Evolutionary conservation across 2,797 vertebrate genomes (phyloP).

Genomic region (Eutrigla gurnardus): DNA sequence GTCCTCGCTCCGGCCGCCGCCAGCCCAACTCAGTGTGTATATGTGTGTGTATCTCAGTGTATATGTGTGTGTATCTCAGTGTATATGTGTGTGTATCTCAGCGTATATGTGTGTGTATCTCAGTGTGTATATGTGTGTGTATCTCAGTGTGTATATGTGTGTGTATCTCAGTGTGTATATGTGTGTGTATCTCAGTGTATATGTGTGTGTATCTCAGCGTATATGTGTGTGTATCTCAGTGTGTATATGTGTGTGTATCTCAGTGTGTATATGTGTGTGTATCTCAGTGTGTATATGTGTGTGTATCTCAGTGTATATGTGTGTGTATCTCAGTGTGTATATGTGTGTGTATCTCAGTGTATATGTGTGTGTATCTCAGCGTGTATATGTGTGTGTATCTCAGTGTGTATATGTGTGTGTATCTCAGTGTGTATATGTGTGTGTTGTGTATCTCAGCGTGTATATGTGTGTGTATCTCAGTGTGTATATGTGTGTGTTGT

Average conservation of each 20-base stretch:
- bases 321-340: not conserved
- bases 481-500: conserved; percentile 61
- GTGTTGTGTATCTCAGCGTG: conserved; percentile 75
- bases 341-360: conserved; percentile 53
- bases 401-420: not conserved
- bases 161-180: not conserved
- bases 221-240: not conserved
- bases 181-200: too few relatives aligned
- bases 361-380: not conserved
- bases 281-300: conserved; percentile 33
- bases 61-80: too few relatives aligned
- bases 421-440: conserved; percentile 27
- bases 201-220: too few relatives aligned
- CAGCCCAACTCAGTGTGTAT: not conserved
- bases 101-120: not conserved
- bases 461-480: not conserved
- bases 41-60: too few relatives aligned
- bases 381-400: conserved; percentile 45
- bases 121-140: conserved; percentile 40
- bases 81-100: too few relatives aligned
- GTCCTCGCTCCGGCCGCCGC: too few relatives aligned
- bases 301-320: conserved; percentile 10
- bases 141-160: conserved; percentile 1
- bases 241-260: conserved; percentile 45
- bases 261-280: not conserved